phyloP scores from a whole-genome alignment of 2,113 vertebrate genomes.

The Amblyopsis rosae region DNA sequence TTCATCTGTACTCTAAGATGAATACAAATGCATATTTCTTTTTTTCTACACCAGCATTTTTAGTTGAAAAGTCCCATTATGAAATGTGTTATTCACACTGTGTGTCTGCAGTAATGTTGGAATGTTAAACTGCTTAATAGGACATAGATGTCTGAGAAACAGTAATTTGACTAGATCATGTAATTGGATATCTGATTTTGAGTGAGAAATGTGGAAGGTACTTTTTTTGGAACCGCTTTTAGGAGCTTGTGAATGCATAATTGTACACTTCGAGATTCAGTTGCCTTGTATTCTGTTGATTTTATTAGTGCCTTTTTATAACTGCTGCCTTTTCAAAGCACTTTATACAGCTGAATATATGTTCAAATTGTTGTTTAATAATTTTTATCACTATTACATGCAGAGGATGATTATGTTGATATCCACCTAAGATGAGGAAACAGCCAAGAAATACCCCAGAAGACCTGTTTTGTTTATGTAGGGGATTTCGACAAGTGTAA shows the following conservation, averaged over 20 bases:
- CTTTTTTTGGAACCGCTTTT: slow-evolving; percentile 17
- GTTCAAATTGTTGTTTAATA: slow-evolving; percentile 19
- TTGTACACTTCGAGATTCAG: slow-evolving; percentile 15
- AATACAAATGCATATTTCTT: slow-evolving; percentile 26
- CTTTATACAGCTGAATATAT: slow-evolving; percentile 64
- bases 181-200: slow-evolving; percentile 10
- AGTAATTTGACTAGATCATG: slow-evolving; percentile 16
- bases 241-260: slow-evolving; percentile 29
- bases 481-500: slow-evolving; percentile 11
- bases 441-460: neutral
- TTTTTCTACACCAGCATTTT: slow-evolving; percentile 22
- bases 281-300: slow-evolving; percentile 54
- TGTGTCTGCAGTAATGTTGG: slow-evolving; percentile 25
- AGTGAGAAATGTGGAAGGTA: slow-evolving; percentile 9
- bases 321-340: slow-evolving; percentile 73
- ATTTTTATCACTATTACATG: slow-evolving; percentile 33
- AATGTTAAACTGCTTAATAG: slow-evolving; percentile 23
- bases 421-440: slow-evolving; percentile 29
- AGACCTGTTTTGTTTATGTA: slow-evolving; percentile 25
- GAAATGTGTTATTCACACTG: slow-evolving; percentile 22
- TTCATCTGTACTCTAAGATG: slow-evolving; percentile 23
- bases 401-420: slow-evolving; percentile 49
- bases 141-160: slow-evolving; percentile 5
- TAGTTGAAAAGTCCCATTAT: slow-evolving; percentile 9
- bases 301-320: slow-evolving; percentile 72